Conservation (phyloP, 2,888 invertebrate genomes). For the Pachliopta kotzebuea region DNA sequence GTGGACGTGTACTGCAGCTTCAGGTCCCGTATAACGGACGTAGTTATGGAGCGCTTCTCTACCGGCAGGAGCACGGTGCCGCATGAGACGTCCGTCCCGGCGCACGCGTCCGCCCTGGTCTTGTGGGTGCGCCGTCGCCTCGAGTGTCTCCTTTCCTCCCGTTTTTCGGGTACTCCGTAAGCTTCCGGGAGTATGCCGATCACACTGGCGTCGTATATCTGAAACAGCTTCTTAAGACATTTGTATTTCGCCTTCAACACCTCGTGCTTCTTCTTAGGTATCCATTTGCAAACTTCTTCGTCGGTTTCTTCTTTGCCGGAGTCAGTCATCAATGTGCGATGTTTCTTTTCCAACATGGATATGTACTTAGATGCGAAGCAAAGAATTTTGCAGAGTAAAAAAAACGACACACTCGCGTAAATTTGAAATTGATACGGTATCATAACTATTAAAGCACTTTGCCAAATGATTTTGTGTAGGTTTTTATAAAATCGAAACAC, state of each 20-base stretch:
- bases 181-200: slow-evolving; percentile 59
- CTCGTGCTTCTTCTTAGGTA: slow-evolving; percentile 72
- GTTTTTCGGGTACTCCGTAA: slow-evolving; percentile 31
- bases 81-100: slow-evolving; percentile 53
- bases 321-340: slow-evolving; percentile 51
- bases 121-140: slow-evolving; percentile 53
- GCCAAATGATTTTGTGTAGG: slow-evolving; percentile 39
- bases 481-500: slow-evolving; percentile 38
- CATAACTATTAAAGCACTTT: slow-evolving; percentile 51
- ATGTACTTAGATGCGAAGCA: slow-evolving; percentile 35
- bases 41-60: slow-evolving; percentile 41
- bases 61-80: slow-evolving; percentile 41
- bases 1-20: slow-evolving; percentile 41
- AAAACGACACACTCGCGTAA: slow-evolving; percentile 51
- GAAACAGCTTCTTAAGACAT: slow-evolving; percentile 69
- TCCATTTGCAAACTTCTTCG: slow-evolving; percentile 60
- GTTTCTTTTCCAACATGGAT: slow-evolving; percentile 49
- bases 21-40: slow-evolving; percentile 48
- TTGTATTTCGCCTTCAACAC: slow-evolving; percentile 72
- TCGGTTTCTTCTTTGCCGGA: slow-evolving; percentile 56
- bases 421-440: slow-evolving; percentile 58
- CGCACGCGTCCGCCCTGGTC: slow-evolving; percentile 62
- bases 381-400: slow-evolving; percentile 54
- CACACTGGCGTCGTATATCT: slow-evolving; percentile 69
- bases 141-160: slow-evolving; percentile 34